Base-by-base conservation (phyloP, 2,888 invertebrate species). In the Micoletzkya japonica region DNA sequence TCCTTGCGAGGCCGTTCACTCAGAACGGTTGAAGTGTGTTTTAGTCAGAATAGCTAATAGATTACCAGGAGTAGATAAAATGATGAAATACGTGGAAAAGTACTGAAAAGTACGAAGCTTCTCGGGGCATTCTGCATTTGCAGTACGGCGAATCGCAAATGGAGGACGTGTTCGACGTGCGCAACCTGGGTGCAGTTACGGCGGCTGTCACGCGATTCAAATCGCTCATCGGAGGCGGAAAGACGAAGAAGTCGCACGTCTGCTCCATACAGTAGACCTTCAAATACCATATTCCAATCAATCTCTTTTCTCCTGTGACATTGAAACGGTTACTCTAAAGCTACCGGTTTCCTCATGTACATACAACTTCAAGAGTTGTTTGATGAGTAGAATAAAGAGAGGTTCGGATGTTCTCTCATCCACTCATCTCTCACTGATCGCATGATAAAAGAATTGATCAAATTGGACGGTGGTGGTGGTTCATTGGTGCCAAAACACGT, bases 121-220 rank as follows among this genome's bases (percentile, higher is more conserved):
- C 56, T 26, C n/a, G 7, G 7, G 7, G 24, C 32, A 17, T 26
- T 49, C 34, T 50, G n/a, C 58, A 49, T 58, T 67, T 73, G 32
- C 64, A 77, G 77, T 57, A 70, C 14, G 72, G 73, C 0, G 76
- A 80, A 37, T 71, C 74, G 50, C 63, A 70, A 3, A 69, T 70
- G 10, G 70, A 74, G 2, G 81, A 80, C 34, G 74, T 77, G 32
- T 74, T 80, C 28, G 82, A 82, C 56, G 66, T 82, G 10, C 61
- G 74, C 24, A 82, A 82, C 63, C 72, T 82, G 2, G 78, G 78
- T 7, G 77, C 81, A 2, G 79, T 82, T 14, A 79, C 82, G 1
- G 78, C 80, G 0, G 82, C 82, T 0, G 80, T 79, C 0, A 71
- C 80, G 4, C 73, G 80, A 59, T 82, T 82, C 71, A 82, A 82